Evolutionary conservation across 2,888 invertebrate species (phyloP).

Genomic region (Agapostemon virescens): DNA sequence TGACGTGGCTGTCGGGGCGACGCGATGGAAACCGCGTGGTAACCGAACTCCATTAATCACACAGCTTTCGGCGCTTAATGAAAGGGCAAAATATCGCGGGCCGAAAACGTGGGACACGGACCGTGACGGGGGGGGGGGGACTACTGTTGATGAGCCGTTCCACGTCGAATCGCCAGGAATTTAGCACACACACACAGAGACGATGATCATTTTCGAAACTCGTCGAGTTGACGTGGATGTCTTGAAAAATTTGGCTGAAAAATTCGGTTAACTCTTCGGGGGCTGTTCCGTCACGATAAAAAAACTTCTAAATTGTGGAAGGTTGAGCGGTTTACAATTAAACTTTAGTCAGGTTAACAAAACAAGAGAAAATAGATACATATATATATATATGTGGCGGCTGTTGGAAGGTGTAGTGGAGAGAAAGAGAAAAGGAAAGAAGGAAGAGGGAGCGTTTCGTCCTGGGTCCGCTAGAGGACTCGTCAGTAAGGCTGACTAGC

Average conservation of each 20-base stretch:
- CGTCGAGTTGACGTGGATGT: background rate
- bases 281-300: no score
- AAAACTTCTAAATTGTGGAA: no score
- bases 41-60: conserved; percentile 71
- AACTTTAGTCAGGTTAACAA: no score
- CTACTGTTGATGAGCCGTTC: background rate
- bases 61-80: conserved; percentile 67
- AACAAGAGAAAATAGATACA: no score
- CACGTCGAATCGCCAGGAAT: background rate
- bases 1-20: conserved; percentile 60
- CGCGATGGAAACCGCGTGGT: conserved; percentile 63
- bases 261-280: no score
- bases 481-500: no score
- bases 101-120: conserved; percentile 55
- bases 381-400: no score
- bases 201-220: background rate
- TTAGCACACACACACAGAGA: background rate
- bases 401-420: no score
- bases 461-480: no score
- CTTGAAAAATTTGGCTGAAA: background rate
- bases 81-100: conserved; percentile 68
- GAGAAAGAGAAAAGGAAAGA: no score
- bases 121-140: background rate
- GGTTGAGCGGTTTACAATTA: no score
- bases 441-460: no score